A percentile compares a stretch with the other conserved stretches of the same genome.
These are phyloP conservation scores for human DNA, from an alignment of 2,113 vertebrate species.

Conservation along the genomic window GRCh38 chr11:113533501-113534000, in stretches of 20 bases:
- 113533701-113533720: neutral
- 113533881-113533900: neutral
- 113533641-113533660: neutral
- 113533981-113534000: neutral
- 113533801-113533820: neutral
- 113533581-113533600: neutral
- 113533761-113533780: neutral
- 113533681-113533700: fast-evolving
- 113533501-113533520: neutral
- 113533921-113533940: neutral
- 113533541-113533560: neutral
- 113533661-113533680: neutral
- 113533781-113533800: neutral
- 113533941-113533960: too few relatives aligned
- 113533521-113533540: fast-evolving
- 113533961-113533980: neutral
- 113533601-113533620: neutral
- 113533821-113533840: neutral
- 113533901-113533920: neutral
- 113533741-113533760: neutral
- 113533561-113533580: neutral
- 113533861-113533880: neutral
- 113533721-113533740: neutral
- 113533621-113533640: neutral
- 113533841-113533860: neutral